phyloP scores from a whole-genome alignment of 2,797 vertebrate genomes.

The Harpagifer antarcticus region DNA sequence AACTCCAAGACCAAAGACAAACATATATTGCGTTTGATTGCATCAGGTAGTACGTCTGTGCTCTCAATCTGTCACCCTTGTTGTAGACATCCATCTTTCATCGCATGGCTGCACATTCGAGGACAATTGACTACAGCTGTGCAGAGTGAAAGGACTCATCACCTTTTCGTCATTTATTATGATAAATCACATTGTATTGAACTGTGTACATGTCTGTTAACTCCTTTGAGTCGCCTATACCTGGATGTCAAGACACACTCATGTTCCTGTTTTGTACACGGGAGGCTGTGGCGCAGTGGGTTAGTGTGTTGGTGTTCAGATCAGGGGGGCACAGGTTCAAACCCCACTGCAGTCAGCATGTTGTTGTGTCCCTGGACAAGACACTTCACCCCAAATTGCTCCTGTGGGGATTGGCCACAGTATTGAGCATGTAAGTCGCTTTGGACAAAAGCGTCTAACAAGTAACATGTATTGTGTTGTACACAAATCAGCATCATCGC shows the following conservation, averaged over 20 bases:
- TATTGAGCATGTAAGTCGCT: too few relatives aligned
- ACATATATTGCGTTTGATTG: constrained; percentile 73
- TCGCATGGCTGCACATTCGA: constrained; percentile 42
- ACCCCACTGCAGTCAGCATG: too few relatives aligned
- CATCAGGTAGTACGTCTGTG: constrained; percentile 67
- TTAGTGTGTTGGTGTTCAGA: too few relatives aligned
- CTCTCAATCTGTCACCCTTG: constrained; percentile 77
- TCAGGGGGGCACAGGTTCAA: too few relatives aligned
- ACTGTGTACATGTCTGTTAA: constrained; percentile 8
- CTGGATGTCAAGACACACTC: constrained; percentile 10
- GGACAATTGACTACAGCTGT: constrained; percentile 19
- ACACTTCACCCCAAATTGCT: too few relatives aligned
- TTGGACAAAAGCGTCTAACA: too few relatives aligned
- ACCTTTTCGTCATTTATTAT: constrained; percentile 6
- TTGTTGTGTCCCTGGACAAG: too few relatives aligned
- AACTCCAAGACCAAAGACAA: constrained; percentile 31
- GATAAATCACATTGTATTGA: constrained; percentile 22
- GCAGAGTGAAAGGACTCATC: neutral
- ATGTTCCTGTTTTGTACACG: constrained; percentile 11
- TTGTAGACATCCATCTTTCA: constrained; percentile 61
- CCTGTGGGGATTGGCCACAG: too few relatives aligned
- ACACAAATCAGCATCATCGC: too few relatives aligned
- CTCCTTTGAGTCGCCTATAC: neutral
- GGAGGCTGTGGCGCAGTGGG: too few relatives aligned
- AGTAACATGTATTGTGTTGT: too few relatives aligned